Evolutionary conservation across 1,140 invertebrate genomes (phyloP), one percentile per base, ranked within the genome.

Genomic region (Brachionus angularis): DNA sequence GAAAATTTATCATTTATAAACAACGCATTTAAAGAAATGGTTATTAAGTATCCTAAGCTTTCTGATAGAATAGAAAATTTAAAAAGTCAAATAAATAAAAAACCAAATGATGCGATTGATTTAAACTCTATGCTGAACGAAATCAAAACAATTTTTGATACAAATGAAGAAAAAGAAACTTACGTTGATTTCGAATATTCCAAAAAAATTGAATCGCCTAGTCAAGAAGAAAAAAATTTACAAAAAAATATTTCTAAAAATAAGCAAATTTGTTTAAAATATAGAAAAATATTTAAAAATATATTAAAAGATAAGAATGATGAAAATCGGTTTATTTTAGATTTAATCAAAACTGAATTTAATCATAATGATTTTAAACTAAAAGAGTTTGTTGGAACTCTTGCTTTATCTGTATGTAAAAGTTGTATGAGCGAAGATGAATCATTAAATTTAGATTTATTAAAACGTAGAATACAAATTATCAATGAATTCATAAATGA

Each of bases 371-470:
- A 39, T 5, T 23, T 39, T 10, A 39, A 27, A 33, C 23, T 34
- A 39, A 58, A 25, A 58, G 53, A 21, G 10, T 58, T 58, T 39
- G 21, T 33, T 21, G 53, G 53, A 23, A 39, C 34, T n/a, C 21
- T 58, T 31, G 33, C 33, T 18, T 3, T 58, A 23, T 8, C 14
- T 21, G 10, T 58, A 23, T 58, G 53, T 36, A 58, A 58, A 23
- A 36, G 12, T 23, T 29, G 53, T 23, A 33, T 58, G n/a, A n/a
- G n/a, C 1, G 23, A 58, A 5, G 33, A 55, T 16, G 18, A 55
- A 16, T 31, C 27, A 55, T 55, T 55, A 33, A 25, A 58, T 10
- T 25, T 16, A n/a, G 25, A 12, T 3, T 39, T 39, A 8, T 58
- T 58, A 23, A 16, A 39, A 2, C 36, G 39, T 3, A 25, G 53